Percentiles rank a stretch among this genome's conserved stretches.
phyloP scores from a whole-genome alignment of 2,113 vertebrate species.

The Chloebia gouldiae region DNA sequence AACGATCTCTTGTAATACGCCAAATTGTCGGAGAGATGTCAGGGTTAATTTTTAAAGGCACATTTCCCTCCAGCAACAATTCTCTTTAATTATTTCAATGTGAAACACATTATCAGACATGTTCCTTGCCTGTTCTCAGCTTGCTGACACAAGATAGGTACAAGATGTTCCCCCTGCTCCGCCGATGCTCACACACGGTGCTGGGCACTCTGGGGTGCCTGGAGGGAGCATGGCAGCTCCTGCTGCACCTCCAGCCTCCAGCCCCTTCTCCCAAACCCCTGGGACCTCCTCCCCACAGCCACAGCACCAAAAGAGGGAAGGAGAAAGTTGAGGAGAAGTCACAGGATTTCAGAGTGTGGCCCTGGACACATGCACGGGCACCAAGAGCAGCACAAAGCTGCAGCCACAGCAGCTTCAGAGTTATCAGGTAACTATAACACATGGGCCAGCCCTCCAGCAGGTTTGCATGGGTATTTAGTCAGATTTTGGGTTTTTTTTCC shows the following conservation, averaged over 20 bases:
- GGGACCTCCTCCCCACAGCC: not conserved
- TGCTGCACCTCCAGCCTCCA: not conserved
- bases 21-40: slow-evolving; percentile 51
- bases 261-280: not conserved
- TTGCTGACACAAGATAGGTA: slow-evolving; percentile 46
- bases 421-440: not conserved
- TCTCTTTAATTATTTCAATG: slow-evolving; percentile 70
- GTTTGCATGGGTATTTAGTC: not conserved
- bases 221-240: not conserved
- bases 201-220: not conserved
- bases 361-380: rapidly evolving
- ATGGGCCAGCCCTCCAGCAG: not conserved
- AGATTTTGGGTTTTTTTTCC: not conserved
- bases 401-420: not conserved
- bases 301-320: rapidly evolving
- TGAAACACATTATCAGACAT: slow-evolving; percentile 66
- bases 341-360: not conserved
- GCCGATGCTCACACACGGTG: not conserved
- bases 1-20: slow-evolving; percentile 2
- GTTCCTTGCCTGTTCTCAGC: slow-evolving; percentile 54
- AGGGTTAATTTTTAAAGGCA: slow-evolving; percentile 73
- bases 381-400: rapidly evolving
- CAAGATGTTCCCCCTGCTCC: slow-evolving; percentile 25
- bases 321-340: not conserved
- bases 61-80: slow-evolving; percentile 69